Base-by-base conservation (phyloP, 2,797 vertebrate genomes). In the Sebastes vulpes region DNA sequence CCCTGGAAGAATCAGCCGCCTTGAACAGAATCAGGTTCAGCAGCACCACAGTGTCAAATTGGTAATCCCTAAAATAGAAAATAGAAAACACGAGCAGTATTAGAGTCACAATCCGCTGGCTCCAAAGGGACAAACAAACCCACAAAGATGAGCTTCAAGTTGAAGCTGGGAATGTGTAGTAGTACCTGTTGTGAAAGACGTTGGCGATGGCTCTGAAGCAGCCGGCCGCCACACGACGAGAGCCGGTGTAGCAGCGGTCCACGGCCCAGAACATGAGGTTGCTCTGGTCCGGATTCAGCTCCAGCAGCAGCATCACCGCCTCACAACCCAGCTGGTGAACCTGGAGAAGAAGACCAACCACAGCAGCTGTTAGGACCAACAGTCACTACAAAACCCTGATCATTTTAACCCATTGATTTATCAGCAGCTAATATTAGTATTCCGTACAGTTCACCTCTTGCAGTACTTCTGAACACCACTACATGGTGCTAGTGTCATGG, bases 181-280 rank as follows among this genome's bases (percentile, higher is more conserved):
- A 2, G 3, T 91, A 99, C 98, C 98, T 99, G 97, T 98, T 99
- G 84, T 99, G 98, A 95, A 99, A 99, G 72, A 99, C 98, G 0
- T 96, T 99, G 64, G 98, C 98, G 16, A 99, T 99, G 86, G 99
- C 99, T 92, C 97, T 97, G 82, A 99, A 99, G 92, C 99, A 99
- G 83, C 99, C 98, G 0, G 98, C 96, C 4, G 99, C 98, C 32
- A 99, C 97, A 26, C 98, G 95, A 29, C 96, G 97, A 32, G 98
- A 99, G 28, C 99, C 99, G 0, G 99, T 99, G 93, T 99, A 99
- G 88, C 99, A 99, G 64, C 99, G 98, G 69, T 99, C 98, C 92
- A 99, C 98, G 0, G 98, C 98, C 99, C 98, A 99, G 88, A 98
- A 98, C 97, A 99, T 97, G 86, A 99, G 97, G 95, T 99, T 99